A percentile compares a stretch with the other conserved stretches of the same genome.
These are phyloP conservation scores for Chiridota heheva DNA, from an alignment of 35 echinoderm and acorn worm genomes.

Conservation along the genomic window DNA sequence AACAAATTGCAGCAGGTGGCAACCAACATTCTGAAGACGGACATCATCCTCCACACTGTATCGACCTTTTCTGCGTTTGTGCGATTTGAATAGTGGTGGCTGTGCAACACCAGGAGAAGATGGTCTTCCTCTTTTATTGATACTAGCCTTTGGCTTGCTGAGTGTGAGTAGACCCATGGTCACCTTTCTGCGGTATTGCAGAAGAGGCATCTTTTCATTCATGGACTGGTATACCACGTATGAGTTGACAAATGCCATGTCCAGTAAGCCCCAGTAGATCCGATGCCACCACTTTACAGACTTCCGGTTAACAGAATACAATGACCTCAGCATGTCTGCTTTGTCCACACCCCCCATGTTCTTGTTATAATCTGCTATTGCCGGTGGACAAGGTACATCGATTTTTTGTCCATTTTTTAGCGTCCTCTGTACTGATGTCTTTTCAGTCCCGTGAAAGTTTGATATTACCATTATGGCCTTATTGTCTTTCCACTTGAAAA, in stretches of 20 bases:
- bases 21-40: constrained; percentile 22
- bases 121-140: constrained; percentile 40
- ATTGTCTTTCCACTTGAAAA: constrained; percentile 38
- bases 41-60: constrained; percentile 37
- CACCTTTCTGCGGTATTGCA: constrained; percentile 5
- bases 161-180: background rate
- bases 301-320: constrained; percentile 30
- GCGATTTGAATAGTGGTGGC: constrained; percentile 8
- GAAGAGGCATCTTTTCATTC: constrained; percentile 17
- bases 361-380: constrained; percentile 19
- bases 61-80: constrained; percentile 36
- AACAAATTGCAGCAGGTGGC: constrained; percentile 8
- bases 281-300: constrained; percentile 47
- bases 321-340: constrained; percentile 24
- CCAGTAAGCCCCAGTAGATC: constrained; percentile 24
- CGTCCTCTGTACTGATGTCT: constrained; percentile 6
- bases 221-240: constrained; percentile 13
- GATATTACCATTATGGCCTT: constrained; percentile 29
- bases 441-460: constrained; percentile 33
- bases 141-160: background rate
- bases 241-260: constrained; percentile 40
- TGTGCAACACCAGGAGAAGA: constrained; percentile 28
- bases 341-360: constrained; percentile 54
- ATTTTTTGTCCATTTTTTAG: constrained; percentile 30
- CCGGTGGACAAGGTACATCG: constrained; percentile 18